These are phyloP conservation scores for Paramormyrops kingsleyae DNA, from an alignment of 2,113 vertebrate genomes.

Conservation along the genomic window DNA sequence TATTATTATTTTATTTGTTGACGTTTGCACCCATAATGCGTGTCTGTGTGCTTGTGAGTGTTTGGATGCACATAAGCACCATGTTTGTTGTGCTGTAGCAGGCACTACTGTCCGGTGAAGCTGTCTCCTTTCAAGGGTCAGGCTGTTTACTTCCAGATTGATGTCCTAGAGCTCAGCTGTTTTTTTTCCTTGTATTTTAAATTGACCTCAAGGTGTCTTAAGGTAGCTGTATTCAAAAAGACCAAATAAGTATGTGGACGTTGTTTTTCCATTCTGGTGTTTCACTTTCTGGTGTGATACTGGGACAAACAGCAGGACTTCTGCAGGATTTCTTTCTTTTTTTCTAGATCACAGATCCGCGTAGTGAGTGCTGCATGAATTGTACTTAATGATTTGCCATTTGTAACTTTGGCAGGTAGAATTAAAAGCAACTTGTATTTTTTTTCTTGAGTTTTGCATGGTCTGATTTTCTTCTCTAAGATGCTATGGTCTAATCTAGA, in stretches of 20 bases:
- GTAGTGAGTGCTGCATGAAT: slow-evolving; percentile 68
- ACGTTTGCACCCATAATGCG: neutral
- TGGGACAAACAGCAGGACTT: slow-evolving; percentile 85
- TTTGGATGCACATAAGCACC: neutral
- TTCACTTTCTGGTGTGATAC: slow-evolving; percentile 79
- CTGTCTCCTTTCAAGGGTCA: slow-evolving; percentile 13
- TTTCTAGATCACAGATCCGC: slow-evolving; percentile 44
- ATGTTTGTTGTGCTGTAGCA: neutral
- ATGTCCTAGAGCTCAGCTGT: neutral
- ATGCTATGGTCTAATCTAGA: slow-evolving; percentile 1
- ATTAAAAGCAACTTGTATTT: slow-evolving; percentile 45
- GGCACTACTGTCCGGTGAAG: slow-evolving; percentile 19
- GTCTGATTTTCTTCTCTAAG: neutral
- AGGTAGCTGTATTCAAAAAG: neutral
- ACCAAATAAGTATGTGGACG: neutral
- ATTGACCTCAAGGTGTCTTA: neutral
- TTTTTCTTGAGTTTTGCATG: slow-evolving; percentile 12
- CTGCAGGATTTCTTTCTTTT: slow-evolving; percentile 46
- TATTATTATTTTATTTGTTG: slow-evolving; percentile 9
- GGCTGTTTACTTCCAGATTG: neutral
- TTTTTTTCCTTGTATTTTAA: neutral
- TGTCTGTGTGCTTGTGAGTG: slow-evolving; percentile 13
- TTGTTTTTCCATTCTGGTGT: slow-evolving; percentile 39
- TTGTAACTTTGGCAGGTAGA: slow-evolving; percentile 46
- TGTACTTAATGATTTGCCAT: slow-evolving; percentile 27